Evolutionary conservation across 2,113 vertebrate genomes (phyloP).

Genomic region (Ochotona princeps): DNA sequence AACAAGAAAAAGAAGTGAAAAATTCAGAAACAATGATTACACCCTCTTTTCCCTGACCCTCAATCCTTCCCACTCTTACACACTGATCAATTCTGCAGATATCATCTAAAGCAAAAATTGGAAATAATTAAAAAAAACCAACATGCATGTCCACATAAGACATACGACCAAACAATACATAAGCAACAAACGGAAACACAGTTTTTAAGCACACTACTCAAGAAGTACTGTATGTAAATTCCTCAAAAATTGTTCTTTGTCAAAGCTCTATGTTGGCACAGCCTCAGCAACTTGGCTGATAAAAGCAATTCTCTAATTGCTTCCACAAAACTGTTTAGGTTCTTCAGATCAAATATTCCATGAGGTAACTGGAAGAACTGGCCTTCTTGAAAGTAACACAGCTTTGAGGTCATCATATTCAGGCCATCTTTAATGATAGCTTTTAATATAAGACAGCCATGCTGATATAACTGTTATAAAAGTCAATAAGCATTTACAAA

Average conservation of each 20-base stretch:
- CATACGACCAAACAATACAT: neutral
- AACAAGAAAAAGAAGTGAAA: too few species aligned
- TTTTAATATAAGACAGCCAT: constrained; percentile 56
- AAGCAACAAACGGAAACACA: neutral
- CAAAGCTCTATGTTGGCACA: constrained; percentile 9
- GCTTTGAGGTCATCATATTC: constrained; percentile 23
- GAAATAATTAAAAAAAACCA: too few species aligned
- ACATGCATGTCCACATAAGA: neutral
- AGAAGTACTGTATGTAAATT: constrained; percentile 27
- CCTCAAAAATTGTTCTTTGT: neutral
- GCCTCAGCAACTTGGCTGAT: constrained; percentile 38
- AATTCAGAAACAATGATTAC: too few species aligned
- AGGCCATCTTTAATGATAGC: constrained; percentile 35
- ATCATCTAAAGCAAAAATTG: too few species aligned
- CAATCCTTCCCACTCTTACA: too few species aligned
- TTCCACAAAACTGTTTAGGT: constrained; percentile 21
- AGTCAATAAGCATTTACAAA: constrained; percentile 60
- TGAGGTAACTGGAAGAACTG: constrained; percentile 26
- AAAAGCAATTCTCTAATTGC: neutral
- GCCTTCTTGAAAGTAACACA: constrained; percentile 11
- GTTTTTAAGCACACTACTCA: neutral
- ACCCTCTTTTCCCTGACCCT: too few species aligned
- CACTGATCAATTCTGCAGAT: too few species aligned
- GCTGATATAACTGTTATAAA: constrained; percentile 53
- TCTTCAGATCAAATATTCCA: constrained; percentile 50